Conservation (phyloP, 2,113 vertebrate species). For the Canis aureus region DNA sequence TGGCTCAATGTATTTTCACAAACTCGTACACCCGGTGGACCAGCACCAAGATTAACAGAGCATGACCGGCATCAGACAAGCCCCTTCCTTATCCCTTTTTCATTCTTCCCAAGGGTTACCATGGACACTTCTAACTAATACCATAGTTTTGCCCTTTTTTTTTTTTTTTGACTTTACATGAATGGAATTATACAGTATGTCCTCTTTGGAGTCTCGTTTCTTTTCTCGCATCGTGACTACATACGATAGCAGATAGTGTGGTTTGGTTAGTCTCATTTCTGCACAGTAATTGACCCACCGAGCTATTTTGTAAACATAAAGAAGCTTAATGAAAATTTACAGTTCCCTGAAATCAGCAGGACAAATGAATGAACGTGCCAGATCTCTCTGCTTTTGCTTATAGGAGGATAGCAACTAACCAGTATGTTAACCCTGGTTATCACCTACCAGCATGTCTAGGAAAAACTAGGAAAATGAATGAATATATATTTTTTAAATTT, state of each 20-base stretch:
- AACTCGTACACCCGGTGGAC: not conserved
- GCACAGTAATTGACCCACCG: not conserved
- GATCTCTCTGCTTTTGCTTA: slow-evolving; percentile 2
- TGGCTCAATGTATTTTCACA: not conserved
- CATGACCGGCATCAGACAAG: fast-evolving
- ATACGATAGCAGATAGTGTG: not conserved
- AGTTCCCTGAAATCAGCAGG: not conserved
- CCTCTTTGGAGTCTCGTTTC: not conserved
- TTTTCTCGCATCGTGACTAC: not conserved
- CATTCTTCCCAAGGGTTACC: not conserved
- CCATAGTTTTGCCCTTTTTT: not conserved
- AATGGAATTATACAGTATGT: not conserved
- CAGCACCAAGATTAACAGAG: not conserved
- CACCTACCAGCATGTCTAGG: not conserved
- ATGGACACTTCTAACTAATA: not conserved
- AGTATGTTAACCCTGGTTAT: not conserved
- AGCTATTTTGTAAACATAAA: not conserved
- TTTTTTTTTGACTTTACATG: not conserved
- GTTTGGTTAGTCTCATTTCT: not conserved
- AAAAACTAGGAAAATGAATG: not conserved
- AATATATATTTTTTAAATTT: not conserved
- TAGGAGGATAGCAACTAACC: not conserved
- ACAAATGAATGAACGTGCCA: not conserved
- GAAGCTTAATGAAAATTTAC: not conserved
- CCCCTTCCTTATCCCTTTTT: not conserved